Percentiles rank a stretch among this genome's conserved stretches.
These are phyloP conservation scores for Hystrix cristata DNA, from an alignment of 2,113 vertebrate species.

Conservation along the genomic window DNA sequence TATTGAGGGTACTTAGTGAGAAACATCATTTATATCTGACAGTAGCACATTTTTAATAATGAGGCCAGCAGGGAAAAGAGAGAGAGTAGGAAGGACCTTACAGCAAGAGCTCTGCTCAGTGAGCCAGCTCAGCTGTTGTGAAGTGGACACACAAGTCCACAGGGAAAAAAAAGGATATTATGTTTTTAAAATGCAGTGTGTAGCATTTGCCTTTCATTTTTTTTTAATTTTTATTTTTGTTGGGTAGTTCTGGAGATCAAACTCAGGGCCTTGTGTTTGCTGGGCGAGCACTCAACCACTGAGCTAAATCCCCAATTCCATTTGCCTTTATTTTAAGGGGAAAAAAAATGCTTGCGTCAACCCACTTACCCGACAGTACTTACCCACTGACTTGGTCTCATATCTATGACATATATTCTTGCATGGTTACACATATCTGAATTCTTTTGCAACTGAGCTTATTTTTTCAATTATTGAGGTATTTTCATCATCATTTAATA, in stretches of 20 bases:
- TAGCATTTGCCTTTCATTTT: conserved; percentile 21
- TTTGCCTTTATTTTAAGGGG: conserved; percentile 62
- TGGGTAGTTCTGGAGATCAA: too few species aligned
- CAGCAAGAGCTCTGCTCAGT: conserved; percentile 9
- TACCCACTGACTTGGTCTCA: conserved; percentile 8
- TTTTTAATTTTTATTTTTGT: too few species aligned
- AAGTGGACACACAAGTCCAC: conserved; percentile 65
- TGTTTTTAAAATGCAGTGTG: conserved; percentile 60
- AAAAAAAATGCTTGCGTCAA: conserved; percentile 37
- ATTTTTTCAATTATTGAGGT: conserved; percentile 38
- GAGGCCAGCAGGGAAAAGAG: conserved; percentile 71
- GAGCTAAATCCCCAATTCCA: too few species aligned
- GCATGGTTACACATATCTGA: background rate
- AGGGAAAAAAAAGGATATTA: conserved; percentile 29
- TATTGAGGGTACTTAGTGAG: conserved; percentile 61
- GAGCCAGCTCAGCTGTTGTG: conserved; percentile 64
- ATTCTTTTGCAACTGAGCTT: conserved; percentile 44
- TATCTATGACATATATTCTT: conserved; percentile 34
- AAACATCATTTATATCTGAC: conserved; percentile 71
- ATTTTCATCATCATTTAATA: conserved; percentile 24
- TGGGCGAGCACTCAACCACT: too few species aligned
- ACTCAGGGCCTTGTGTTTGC: too few species aligned
- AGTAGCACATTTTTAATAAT: conserved; percentile 81
- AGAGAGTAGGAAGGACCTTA: conserved; percentile 34
- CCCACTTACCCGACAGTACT: background rate